phyloP scores from a whole-genome alignment of 2,888 invertebrate genomes.

The Leptothorax acervorum region DNA sequence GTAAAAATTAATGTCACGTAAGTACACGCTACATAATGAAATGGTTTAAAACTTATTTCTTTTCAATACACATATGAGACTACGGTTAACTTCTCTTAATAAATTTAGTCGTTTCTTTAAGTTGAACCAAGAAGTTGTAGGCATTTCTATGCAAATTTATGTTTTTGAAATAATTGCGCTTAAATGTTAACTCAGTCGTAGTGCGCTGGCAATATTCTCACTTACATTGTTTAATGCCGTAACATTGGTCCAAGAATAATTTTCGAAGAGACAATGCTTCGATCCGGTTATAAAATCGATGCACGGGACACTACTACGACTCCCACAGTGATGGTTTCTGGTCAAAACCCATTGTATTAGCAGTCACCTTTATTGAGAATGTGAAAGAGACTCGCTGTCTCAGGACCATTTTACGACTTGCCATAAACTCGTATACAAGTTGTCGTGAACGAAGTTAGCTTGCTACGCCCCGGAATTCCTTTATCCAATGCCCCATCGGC shows the following conservation, averaged over 20 bases:
- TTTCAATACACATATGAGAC: neutral
- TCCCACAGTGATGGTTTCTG: slow-evolving; percentile 27
- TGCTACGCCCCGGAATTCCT: slow-evolving; percentile 40
- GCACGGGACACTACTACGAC: slow-evolving; percentile 12
- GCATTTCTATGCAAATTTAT: neutral
- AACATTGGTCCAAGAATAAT: neutral
- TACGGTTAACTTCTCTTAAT: neutral
- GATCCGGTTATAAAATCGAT: slow-evolving; percentile 37
- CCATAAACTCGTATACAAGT: slow-evolving; percentile 63
- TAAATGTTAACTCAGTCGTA: neutral
- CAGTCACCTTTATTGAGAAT: slow-evolving; percentile 61
- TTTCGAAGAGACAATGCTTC: neutral
- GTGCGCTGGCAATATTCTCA: neutral
- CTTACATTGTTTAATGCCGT: neutral
- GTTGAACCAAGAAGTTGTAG: neutral
- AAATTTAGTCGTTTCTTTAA: neutral
- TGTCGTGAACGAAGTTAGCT: slow-evolving; percentile 50
- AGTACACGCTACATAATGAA: neutral
- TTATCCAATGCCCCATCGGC: slow-evolving; percentile 39
- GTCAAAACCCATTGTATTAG: slow-evolving; percentile 56
- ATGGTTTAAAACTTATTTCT: neutral
- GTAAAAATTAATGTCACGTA: neutral
- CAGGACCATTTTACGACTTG: slow-evolving; percentile 63
- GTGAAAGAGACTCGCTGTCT: slow-evolving; percentile 60
- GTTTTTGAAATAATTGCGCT: neutral